Evolutionary conservation across 2,888 invertebrate species (phyloP), one percentile per base, ranked within the genome.

Genomic region (Netelia inedita): DNA sequence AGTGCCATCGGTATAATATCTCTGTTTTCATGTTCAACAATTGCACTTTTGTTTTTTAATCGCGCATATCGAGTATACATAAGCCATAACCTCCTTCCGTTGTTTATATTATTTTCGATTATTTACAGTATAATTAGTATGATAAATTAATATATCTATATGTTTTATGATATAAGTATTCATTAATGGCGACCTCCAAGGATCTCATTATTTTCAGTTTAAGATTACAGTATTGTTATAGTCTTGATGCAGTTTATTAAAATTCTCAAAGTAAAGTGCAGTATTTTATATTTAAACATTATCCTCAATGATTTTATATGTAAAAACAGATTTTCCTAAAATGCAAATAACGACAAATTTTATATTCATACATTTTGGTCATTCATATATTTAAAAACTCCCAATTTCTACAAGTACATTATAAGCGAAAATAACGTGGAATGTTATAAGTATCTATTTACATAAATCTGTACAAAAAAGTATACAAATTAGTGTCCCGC

Each of bases 201-300:
- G 50, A 50, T 50, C 10, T 50, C n/a, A 50, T 50, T 50, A n/a
- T 50, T 50, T 50, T 50, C n/a, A 50, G n/a, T 50, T 50, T 10
- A 50, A 50, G 50, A 50, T 10, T 50, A 50, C 50, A 50, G n/a
- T 50, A 50, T 50, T 50, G 50, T 50, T 50, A 50, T 50, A 50
- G 10, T 50, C n/a, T 50, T n/a, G 50, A 10, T 50, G 28, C 28
- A 50, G 50, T 50, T 50, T 50, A 50, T 50, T 50, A 50, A 50
- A 8, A 10, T 50, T 14, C 50, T 50, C n/a, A 50, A 50, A 50
- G n/a, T 50, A n/a, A 50, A n/a, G 50, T 50, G n/a, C 50, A 50
- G n/a, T 50, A 50, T 14, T 14, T 50, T n/a, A 50, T 28, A 28
- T 28, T 28, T 50, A 50, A 50, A 50, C 10, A 50, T 50, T 50